phyloP scores from a whole-genome alignment of 2,888 invertebrate species.

The Meteorus colon region DNA sequence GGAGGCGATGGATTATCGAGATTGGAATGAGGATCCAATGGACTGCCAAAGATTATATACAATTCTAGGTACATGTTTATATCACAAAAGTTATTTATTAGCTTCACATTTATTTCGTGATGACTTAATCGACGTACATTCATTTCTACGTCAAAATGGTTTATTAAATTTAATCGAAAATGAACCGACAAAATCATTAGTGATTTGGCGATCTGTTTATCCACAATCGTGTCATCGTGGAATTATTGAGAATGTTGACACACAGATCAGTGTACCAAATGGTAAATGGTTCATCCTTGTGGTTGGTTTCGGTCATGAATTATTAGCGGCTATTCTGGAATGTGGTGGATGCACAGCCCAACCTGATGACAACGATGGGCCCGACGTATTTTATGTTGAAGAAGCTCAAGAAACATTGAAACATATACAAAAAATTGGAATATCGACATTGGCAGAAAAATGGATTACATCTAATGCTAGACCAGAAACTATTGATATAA shows the following conservation, averaged over 20 bases:
- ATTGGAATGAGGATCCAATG: conserved; percentile 88
- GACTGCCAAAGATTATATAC: conserved; percentile 83
- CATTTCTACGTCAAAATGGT: conserved; percentile 84
- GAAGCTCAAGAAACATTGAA: conserved; percentile 91
- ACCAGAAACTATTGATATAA: conserved; percentile 75
- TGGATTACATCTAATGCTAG: conserved; percentile 82
- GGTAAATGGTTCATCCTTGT: conserved; percentile 84
- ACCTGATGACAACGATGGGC: conserved; percentile 78
- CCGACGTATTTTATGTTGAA: conserved; percentile 90
- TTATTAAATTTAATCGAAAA: conserved; percentile 81
- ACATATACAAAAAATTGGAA: conserved; percentile 84
- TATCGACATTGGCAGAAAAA: conserved; percentile 81
- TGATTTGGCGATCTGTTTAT: conserved; percentile 86
- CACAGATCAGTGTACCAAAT: conserved; percentile 73
- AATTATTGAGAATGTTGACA: conserved; percentile 53
- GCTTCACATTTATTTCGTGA: conserved; percentile 85
- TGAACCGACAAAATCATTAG: conserved; percentile 81
- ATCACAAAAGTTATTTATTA: conserved; percentile 81
- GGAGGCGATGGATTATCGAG: conserved; percentile 93
- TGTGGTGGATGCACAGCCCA: conserved; percentile 84
- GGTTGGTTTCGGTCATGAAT: conserved; percentile 81
- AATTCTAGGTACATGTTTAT: conserved; percentile 80
- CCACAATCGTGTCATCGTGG: conserved; percentile 74
- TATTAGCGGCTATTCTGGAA: conserved; percentile 83
- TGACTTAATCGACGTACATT: conserved; percentile 84